Base-by-base conservation (phyloP, 2,888 invertebrate genomes). In the Macrosiphum euphorbiae region DNA sequence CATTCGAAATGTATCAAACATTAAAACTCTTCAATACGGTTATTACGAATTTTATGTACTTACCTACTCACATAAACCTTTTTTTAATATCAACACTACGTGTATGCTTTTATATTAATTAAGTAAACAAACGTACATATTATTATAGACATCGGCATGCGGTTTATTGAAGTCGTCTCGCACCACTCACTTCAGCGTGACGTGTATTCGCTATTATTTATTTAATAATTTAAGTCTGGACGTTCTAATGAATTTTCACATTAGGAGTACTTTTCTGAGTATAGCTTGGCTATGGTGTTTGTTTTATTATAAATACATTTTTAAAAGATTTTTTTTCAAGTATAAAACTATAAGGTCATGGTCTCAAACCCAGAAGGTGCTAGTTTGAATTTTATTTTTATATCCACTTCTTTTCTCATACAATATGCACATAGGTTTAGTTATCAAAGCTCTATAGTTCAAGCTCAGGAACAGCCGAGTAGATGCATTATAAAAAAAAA, bases 251-350 rank as follows among this genome's bases (percentile, higher is more conserved):
- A n/a, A 67, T n/a, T 11, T 67, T 67, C 13, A n/a, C 13, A 67
- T 67, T 67, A n/a, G 3, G n/a, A n/a, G n/a, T n/a, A n/a, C 10
- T 67, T 55, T 4, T 67, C 0, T 16, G n/a, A 67, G 28, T 13
- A 0, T 13, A 67, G 13, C 4, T n/a, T 4, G 0, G 13, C 4
- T n/a, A 35, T n/a, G 1, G 1, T n/a, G 5, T n/a, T 67, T 16
- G 1, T n/a, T n/a, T 16, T n/a, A 16, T 67, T n/a, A n/a, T 67
- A 16, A 67, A n/a, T 67, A n/a, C n/a, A 67, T 20, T 24, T 24
- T 55, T n/a, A 58, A n/a, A 67, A 5, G 0, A 67, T 67, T 26
- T 58, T 58, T 67, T n/a, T n/a, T n/a, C n/a, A 5, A n/a, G 4
- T 1, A 67, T 67, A 44, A 44, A 35, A 67, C 16, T n/a, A 67